Evolutionary conservation across 2,113 vertebrate species (phyloP).

Genomic region (Dicaeum eximium): DNA sequence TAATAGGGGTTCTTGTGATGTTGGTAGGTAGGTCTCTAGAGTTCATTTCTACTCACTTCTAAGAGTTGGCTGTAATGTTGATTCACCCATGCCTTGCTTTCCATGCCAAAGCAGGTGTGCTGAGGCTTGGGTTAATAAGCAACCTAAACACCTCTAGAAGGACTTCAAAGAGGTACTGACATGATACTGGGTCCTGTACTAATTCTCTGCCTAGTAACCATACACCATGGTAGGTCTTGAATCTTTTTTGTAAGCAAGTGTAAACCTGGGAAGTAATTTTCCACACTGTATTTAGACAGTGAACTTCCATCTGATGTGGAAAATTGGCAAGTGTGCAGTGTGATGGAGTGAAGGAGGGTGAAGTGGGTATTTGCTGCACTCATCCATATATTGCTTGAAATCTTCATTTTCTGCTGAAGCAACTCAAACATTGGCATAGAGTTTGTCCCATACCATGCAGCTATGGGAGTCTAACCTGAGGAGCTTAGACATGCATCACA

Average conservation of each 20-base stretch:
- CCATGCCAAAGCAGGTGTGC: not conserved
- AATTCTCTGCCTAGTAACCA: not conserved
- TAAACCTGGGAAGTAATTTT: not conserved
- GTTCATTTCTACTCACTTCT: not conserved
- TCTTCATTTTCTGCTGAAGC: not conserved
- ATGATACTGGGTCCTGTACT: not conserved
- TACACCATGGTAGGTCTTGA: not conserved
- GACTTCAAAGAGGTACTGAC: not conserved
- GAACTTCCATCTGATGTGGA: not conserved
- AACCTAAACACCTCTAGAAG: not conserved
- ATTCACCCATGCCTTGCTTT: not conserved
- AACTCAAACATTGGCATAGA: not conserved
- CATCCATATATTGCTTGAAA: not conserved
- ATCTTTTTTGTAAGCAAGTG: not conserved
- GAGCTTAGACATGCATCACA: not conserved
- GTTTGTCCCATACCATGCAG: not conserved
- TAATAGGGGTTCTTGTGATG: not conserved
- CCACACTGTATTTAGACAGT: not conserved
- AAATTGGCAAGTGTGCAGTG: not conserved
- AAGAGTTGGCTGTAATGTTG: not conserved
- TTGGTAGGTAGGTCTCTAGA: not conserved
- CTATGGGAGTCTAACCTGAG: not conserved
- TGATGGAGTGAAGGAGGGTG: not conserved
- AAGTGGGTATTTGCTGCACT: not conserved
- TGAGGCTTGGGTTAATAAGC: not conserved